Percentiles rank a stretch among this genome's conserved stretches.
phyloP scores from a whole-genome alignment of 2,888 invertebrate genomes.

The Nymphalis polychloros region DNA sequence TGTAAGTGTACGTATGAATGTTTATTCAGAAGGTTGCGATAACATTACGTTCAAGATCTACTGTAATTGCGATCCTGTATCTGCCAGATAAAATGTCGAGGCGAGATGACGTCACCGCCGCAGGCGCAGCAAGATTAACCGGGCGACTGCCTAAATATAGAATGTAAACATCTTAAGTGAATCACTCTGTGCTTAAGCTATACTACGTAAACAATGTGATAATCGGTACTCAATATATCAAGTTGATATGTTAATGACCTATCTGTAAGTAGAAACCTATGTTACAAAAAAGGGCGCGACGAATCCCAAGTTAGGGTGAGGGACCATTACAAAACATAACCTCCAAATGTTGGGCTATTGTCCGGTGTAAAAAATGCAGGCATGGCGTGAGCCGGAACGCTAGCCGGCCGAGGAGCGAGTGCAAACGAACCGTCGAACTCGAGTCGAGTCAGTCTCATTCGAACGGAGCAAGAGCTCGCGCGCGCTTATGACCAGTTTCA shows the following conservation, averaged over 20 bases:
- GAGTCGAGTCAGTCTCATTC: conserved; percentile 58
- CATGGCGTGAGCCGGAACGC: conserved; percentile 48
- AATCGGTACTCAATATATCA: conserved; percentile 16
- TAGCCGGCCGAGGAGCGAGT: conserved; percentile 34
- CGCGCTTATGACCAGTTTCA: conserved; percentile 47
- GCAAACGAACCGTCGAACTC: conserved; percentile 30
- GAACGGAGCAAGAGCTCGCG: conserved; percentile 60
- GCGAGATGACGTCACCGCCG: conserved; percentile 62
- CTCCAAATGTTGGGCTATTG: conserved; percentile 69
- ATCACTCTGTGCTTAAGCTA: conserved; percentile 50
- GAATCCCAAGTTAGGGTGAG: conserved; percentile 31
- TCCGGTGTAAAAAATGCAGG: conserved; percentile 73
- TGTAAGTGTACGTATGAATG: conserved; percentile 29
- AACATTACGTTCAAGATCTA: conserved; percentile 44
- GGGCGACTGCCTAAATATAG: conserved; percentile 65
- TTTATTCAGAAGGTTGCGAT: conserved; percentile 40
- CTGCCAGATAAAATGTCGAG: conserved; percentile 53
- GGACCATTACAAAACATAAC: conserved; percentile 65
- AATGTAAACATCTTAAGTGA: conserved; percentile 68
- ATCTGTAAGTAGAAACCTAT: conserved; percentile 3
- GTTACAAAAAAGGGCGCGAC: conserved; percentile 25
- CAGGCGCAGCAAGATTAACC: conserved; percentile 62
- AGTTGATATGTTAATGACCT: conserved; percentile 10
- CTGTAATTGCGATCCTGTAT: conserved; percentile 60
- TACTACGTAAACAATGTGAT: conserved; percentile 39